Evolutionary conservation across 2,888 invertebrate species (phyloP).

Genomic region (Dicyrtoma fusca): DNA sequence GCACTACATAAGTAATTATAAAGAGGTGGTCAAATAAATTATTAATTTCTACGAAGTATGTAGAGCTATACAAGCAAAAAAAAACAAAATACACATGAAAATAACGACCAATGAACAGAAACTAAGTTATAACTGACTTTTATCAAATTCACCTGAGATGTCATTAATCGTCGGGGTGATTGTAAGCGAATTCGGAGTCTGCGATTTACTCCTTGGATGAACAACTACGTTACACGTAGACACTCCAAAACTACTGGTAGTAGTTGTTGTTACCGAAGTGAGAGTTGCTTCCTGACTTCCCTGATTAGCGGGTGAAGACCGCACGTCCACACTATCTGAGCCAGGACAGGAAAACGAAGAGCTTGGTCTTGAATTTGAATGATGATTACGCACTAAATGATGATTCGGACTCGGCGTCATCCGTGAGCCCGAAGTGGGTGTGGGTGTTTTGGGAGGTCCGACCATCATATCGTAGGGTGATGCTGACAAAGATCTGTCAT

Average conservation of each 20-base stretch:
- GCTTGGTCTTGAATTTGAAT: constrained; percentile 48
- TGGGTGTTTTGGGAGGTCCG: constrained; percentile 52
- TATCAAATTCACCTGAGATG: constrained; percentile 18
- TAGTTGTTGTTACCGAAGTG: constrained; percentile 21
- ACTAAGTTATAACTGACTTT: too few relatives aligned
- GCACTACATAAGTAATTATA: background rate
- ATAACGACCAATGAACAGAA: background rate
- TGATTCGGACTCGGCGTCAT: constrained; percentile 51
- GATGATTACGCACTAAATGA: constrained; percentile 37
- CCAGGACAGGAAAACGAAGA: constrained; percentile 44
- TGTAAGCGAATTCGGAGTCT: constrained; percentile 27
- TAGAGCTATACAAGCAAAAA: background rate
- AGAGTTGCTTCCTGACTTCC: constrained; percentile 18
- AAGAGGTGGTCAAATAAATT: background rate
- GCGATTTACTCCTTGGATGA: constrained; percentile 17
- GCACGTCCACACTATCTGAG: constrained; percentile 35
- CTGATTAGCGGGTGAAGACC: constrained; percentile 25
- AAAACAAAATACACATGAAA: background rate
- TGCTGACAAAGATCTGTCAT: constrained; percentile 9
- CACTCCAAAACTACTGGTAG: constrained; percentile 20
- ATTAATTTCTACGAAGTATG: too few relatives aligned
- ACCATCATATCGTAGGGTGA: constrained; percentile 3
- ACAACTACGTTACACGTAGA: background rate
- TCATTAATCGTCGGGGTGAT: constrained; percentile 22
- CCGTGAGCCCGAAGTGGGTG: constrained; percentile 48